Conservation (phyloP, 2,113 vertebrate genomes). For the Chiloscyllium plagiosum region DNA sequence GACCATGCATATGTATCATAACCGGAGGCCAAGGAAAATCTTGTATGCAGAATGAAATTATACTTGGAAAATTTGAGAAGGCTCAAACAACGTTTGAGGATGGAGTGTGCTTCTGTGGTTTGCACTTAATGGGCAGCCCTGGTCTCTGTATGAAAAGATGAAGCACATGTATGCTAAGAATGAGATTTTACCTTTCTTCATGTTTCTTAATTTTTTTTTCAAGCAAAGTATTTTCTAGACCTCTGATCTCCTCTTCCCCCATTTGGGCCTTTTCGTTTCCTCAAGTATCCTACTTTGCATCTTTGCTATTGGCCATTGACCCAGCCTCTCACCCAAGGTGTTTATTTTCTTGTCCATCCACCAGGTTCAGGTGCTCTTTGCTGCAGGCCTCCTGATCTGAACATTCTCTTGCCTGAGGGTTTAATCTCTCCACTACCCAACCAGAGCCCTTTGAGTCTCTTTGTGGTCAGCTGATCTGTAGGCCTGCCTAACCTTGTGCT, state of each 20-base stretch:
- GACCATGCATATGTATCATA: neutral
- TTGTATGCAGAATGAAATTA: neutral
- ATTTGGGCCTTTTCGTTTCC: neutral
- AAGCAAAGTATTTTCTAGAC: too few species aligned
- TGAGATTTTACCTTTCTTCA: too few species aligned
- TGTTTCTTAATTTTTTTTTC: too few species aligned
- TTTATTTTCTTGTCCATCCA: neutral
- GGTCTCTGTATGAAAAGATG: neutral
- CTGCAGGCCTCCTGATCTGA: too few species aligned
- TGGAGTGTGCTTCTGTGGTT: neutral
- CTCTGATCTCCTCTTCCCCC: neutral
- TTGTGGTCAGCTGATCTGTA: neutral
- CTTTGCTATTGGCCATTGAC: neutral
- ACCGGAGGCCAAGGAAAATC: neutral
- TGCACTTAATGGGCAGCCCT: neutral
- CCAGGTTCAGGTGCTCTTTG: neutral
- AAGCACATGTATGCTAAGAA: neutral
- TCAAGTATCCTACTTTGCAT: neutral
- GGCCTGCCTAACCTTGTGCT: neutral
- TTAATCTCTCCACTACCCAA: neutral
- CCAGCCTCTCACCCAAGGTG: neutral
- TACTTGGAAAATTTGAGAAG: neutral
- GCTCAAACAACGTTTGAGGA: neutral
- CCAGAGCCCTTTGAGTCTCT: neutral
- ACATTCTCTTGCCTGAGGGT: neutral